phyloP scores from a whole-genome alignment of 2,797 vertebrate genomes.

The Lacerta bilineata region DNA sequence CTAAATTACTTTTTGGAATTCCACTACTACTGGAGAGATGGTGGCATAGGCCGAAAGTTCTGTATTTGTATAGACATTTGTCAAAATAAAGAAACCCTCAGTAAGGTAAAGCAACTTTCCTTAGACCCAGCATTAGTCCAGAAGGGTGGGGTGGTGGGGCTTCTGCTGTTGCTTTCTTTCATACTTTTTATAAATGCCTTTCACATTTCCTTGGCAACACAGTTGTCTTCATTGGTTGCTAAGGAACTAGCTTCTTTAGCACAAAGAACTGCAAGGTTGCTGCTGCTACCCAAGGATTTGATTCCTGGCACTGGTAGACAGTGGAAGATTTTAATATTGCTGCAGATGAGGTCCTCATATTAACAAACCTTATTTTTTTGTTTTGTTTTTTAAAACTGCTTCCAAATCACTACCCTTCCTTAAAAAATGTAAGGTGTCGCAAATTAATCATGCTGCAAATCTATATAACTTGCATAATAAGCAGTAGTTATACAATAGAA shows the following conservation, averaged over 20 bases:
- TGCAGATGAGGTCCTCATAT: constrained; percentile 69
- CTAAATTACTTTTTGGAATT: not conserved
- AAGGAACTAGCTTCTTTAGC: constrained; percentile 88
- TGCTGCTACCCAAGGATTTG: constrained; percentile 83
- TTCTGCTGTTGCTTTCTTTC: constrained; percentile 76
- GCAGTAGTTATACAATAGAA: not conserved
- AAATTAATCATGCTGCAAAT: not conserved
- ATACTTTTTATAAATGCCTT: constrained; percentile 79
- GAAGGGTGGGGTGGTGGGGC: not conserved
- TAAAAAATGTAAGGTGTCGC: not conserved
- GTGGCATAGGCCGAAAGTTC: not conserved
- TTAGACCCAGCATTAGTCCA: constrained; percentile 29
- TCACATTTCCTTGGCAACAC: constrained; percentile 88
- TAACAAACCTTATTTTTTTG: constrained; percentile 22
- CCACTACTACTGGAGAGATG: not conserved
- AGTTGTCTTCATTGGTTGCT: constrained; percentile 90
- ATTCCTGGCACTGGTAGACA: constrained; percentile 78
- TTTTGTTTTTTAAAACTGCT: not conserved
- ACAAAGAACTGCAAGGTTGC: constrained; percentile 81
- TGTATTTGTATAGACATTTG: not conserved
- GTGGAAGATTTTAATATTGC: constrained; percentile 68
- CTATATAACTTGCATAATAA: constrained; percentile 1
- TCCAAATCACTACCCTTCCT: not conserved
- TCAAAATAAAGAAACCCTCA: not conserved
- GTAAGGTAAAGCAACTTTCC: constrained; percentile 7